Evolutionary conservation across 2,888 invertebrate species (phyloP).

Genomic region (Caenorhabditis wallacei): DNA sequence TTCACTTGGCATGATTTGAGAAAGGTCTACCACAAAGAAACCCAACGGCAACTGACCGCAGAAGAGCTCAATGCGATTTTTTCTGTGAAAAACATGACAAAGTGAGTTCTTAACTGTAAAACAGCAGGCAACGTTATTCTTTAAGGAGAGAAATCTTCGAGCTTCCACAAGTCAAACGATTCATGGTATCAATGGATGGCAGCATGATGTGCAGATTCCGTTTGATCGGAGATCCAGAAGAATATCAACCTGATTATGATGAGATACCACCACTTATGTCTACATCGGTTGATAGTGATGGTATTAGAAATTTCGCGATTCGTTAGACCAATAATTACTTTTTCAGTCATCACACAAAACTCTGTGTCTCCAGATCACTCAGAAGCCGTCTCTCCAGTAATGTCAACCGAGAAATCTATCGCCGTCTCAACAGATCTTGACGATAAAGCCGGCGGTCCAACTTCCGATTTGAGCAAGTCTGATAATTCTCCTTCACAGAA

Average conservation of each 20-base stretch:
- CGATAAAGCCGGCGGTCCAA: slow-evolving; percentile 51
- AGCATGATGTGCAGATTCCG: slow-evolving; percentile 61
- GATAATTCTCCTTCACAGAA: slow-evolving; percentile 49
- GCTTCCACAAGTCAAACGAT: slow-evolving; percentile 37
- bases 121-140: background rate
- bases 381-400: slow-evolving; percentile 16
- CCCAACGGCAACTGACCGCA: slow-evolving; percentile 51
- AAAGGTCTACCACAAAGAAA: slow-evolving; percentile 63
- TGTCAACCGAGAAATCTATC: slow-evolving; percentile 36
- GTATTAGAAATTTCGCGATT: slow-evolving; percentile 2
- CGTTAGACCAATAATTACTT: background rate
- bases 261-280: slow-evolving; percentile 49
- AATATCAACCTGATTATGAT: background rate
- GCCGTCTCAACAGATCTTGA: slow-evolving; percentile 59
- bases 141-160: slow-evolving; percentile 58
- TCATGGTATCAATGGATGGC: slow-evolving; percentile 53
- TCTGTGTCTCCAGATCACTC: slow-evolving; percentile 22
- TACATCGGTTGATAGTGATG: slow-evolving; percentile 36
- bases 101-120: slow-evolving; percentile 26
- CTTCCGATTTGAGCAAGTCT: slow-evolving; percentile 59
- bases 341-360: slow-evolving; percentile 33
- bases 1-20: slow-evolving; percentile 66
- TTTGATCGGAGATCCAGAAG: slow-evolving; percentile 27
- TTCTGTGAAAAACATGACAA: slow-evolving; percentile 47
- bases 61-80: slow-evolving; percentile 65